Conservation (phyloP, 1,140 invertebrate species). For the Formica exsecta region DNA sequence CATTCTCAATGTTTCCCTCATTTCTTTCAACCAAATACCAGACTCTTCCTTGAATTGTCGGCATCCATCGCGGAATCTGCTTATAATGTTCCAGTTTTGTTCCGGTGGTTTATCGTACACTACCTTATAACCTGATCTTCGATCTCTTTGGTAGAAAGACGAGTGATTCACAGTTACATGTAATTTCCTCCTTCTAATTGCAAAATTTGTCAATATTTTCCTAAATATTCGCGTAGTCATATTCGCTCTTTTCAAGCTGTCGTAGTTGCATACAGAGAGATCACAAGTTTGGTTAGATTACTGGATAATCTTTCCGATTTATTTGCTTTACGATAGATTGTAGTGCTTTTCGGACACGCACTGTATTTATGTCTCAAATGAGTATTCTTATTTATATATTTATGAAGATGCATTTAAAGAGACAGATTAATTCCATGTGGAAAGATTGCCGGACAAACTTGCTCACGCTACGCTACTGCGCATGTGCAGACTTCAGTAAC, state of each 20-base stretch:
- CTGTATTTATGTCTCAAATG: background rate
- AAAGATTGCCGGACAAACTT: too few relatives aligned
- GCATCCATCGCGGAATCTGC: constrained; percentile 88
- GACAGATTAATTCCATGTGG: too few relatives aligned
- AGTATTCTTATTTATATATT: too few relatives aligned
- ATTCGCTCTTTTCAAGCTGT: background rate
- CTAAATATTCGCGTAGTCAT: constrained; percentile 24
- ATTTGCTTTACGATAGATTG: constrained; percentile 28
- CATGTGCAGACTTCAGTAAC: too few relatives aligned
- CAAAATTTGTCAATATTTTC: background rate
- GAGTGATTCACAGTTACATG: constrained; percentile 1
- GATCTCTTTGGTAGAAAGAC: background rate
- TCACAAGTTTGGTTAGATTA: background rate
- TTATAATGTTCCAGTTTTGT: constrained; percentile 67
- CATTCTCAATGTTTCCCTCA: constrained; percentile 88
- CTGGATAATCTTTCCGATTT: background rate
- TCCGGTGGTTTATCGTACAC: constrained; percentile 37
- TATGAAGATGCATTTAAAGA: too few relatives aligned
- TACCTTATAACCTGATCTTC: constrained; percentile 8
- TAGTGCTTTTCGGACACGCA: background rate
- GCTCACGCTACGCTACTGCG: too few relatives aligned
- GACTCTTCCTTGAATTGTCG: constrained; percentile 90
- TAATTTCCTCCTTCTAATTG: constrained; percentile 32
- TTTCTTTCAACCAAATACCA: constrained; percentile 89
- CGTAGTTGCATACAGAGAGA: background rate